Evolutionary conservation across 1,140 invertebrate species (phyloP).

Genomic region (Meloidogyne hapla): DNA sequence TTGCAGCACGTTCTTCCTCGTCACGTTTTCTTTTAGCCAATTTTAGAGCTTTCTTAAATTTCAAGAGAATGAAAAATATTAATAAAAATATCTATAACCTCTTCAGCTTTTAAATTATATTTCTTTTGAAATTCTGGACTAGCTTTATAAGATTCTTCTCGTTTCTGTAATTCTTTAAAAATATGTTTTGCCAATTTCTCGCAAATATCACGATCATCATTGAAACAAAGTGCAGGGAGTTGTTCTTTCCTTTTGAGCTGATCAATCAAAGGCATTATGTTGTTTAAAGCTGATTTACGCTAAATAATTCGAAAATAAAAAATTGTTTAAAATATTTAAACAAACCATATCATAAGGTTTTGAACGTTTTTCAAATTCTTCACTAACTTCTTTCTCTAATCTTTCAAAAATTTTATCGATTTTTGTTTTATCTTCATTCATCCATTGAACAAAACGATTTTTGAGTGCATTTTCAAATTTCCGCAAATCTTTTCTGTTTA

Average conservation of each 20-base stretch:
- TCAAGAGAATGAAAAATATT: slow-evolving; percentile 15
- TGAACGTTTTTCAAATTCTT: slow-evolving; percentile 58
- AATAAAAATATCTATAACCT: slow-evolving; percentile 37
- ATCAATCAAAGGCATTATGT: slow-evolving; percentile 58
- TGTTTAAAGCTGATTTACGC: slow-evolving; percentile 48
- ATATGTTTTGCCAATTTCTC: slow-evolving; percentile 54
- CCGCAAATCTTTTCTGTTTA: slow-evolving; percentile 49
- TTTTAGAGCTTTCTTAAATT: slow-evolving; percentile 54
- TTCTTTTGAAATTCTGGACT: slow-evolving; percentile 55
- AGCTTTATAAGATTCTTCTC: slow-evolving; percentile 46
- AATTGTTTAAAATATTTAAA: slow-evolving; percentile 19
- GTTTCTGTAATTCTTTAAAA: slow-evolving; percentile 47
- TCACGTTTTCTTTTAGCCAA: slow-evolving; percentile 58
- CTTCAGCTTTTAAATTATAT: slow-evolving; percentile 54
- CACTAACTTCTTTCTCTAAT: slow-evolving; percentile 48
- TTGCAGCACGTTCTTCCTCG: slow-evolving; percentile 48
- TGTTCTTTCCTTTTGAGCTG: slow-evolving; percentile 52
- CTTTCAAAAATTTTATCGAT: slow-evolving; percentile 46
- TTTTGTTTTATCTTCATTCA: slow-evolving; percentile 56
- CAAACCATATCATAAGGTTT: slow-evolving; percentile 59
- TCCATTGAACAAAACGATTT: slow-evolving; percentile 57
- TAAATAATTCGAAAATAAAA: slow-evolving; percentile 21
- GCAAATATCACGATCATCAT: slow-evolving; percentile 61
- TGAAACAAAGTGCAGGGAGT: slow-evolving; percentile 61
- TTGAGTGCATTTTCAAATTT: slow-evolving; percentile 56